Conservation (phyloP, 2,797 vertebrate species). For the Gallirallus australis region DNA sequence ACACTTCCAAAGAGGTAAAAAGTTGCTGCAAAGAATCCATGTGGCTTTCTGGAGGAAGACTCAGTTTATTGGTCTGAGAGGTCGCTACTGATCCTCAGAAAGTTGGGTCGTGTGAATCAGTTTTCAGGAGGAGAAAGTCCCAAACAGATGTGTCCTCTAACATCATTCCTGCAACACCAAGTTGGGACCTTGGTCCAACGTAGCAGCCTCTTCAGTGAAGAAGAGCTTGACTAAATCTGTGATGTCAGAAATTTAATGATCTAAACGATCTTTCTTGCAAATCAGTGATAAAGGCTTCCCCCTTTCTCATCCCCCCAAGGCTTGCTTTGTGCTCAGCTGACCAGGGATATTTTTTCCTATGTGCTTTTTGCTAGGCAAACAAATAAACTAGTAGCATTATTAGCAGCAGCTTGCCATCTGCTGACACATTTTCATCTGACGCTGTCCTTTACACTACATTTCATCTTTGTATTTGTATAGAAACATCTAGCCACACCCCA, state of each 20-base stretch:
- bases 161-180: neutral
- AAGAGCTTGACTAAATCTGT: neutral
- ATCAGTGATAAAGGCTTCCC: neutral
- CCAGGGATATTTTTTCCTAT: neutral
- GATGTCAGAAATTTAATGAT: neutral
- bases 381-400: neutral
- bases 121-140: neutral
- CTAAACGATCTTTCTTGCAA: neutral
- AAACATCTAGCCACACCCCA: neutral
- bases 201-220: neutral
- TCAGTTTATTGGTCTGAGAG: neutral
- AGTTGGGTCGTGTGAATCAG: neutral
- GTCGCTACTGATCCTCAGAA: neutral
- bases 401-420: conserved; percentile 4
- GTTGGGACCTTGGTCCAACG: neutral
- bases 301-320: too few species aligned
- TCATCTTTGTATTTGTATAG: neutral
- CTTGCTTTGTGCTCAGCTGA: neutral
- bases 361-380: neutral
- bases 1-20: neutral
- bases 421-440: neutral
- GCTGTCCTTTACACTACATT: neutral
- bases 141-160: neutral
- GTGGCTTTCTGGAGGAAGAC: neutral
- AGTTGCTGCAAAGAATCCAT: neutral